Evolutionary conservation across 2,888 invertebrate species (phyloP), one percentile per base, ranked within the genome.

Genomic region (Acrobasis repandana): DNA sequence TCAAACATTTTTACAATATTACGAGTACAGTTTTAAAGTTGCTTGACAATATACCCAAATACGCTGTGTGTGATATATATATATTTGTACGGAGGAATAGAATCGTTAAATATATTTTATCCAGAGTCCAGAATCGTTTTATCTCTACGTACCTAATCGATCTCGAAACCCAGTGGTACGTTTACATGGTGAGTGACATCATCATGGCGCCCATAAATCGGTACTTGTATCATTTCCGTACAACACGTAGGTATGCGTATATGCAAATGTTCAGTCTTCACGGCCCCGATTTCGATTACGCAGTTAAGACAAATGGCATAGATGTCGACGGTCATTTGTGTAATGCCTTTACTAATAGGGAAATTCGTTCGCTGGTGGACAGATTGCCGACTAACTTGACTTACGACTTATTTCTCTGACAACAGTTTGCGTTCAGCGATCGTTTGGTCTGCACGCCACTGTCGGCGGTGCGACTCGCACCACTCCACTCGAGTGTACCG

Each of bases 381-480:
- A 74, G 76, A 76, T 75, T 73, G 76, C 67, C 64, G 63, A 64
- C 65, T 65, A 61, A 59, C 66, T 73, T 63, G 62, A 28, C 52
- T 28, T 47, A 58, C 62, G 62, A 28, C 52, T 28, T 47, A 58
- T 49, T 60, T 54, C 61, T 57, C 43, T 68, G 70, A 75, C 77
- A 81, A 82, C 88, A 90, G 90, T 90, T 80, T 72, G 76, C 80
- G 76, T 77, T 75, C 72, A 77, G 75, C 79, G 72, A 73, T 73
- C 84, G 82, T 69, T 69, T 76, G 72, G 83, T 68, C 68, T 73
- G 77, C 85, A 87, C 85, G 86, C 76, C 56, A 50, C 58, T 10
- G 49, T 48, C 48, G 38, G 50, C 48, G 58, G 46, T 61, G 63
- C 63, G 65, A 63, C 63, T 64, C 51, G 60, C 14, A 16, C 52